Evolutionary conservation across 2,888 invertebrate species (phyloP), one percentile per base, ranked within the genome.

Genomic region (Orchestes rusci): DNA sequence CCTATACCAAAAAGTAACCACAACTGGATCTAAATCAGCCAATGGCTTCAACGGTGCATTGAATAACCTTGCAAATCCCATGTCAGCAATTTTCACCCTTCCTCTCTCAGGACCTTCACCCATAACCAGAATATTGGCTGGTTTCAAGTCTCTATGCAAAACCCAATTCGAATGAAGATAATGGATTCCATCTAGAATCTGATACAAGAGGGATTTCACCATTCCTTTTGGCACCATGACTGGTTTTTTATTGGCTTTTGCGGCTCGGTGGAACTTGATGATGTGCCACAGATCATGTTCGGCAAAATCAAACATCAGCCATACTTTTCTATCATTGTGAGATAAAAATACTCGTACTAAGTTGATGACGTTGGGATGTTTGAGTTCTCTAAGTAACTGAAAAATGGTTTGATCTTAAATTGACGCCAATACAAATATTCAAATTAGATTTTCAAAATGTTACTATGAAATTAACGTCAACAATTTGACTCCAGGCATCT

Each of bases 271-370:
- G 66, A 92, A 97, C 72, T 99, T 99, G 36, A 99, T 99, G 18
- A 99, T 99, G 66, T 99, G 97, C 99, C 97, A 99, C 43, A 99
- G 70, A 72, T 99, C 99, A 74, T 99, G 97, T 70, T 99, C 97
- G 0, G 97, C 96, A 73, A 93, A 99, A 66, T 99, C 97, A 72
- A 97, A 95, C 7, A 99, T 71, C 27, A 97, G 73, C 85, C 94
- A 99, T 3, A 97, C 96, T 76, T 96, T 95, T 27, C 96, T 78
- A 63, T 96, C 96, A 59, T 82, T 88, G 64, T 95, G 95, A 0
- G 97, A 96, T 0, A 99, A 76, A 66, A 99, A 99, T 1, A 99
- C 97, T 58, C 94, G 73, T 57, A 96, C 95, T 32, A 99, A 73
- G 59, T 90, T 93, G 51, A 99, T 97, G 1, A 99, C 94, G 74